Evolutionary conservation across 1,140 invertebrate genomes (phyloP), one percentile per base, ranked within the genome.

Genomic region (Eubasilissa regina): DNA sequence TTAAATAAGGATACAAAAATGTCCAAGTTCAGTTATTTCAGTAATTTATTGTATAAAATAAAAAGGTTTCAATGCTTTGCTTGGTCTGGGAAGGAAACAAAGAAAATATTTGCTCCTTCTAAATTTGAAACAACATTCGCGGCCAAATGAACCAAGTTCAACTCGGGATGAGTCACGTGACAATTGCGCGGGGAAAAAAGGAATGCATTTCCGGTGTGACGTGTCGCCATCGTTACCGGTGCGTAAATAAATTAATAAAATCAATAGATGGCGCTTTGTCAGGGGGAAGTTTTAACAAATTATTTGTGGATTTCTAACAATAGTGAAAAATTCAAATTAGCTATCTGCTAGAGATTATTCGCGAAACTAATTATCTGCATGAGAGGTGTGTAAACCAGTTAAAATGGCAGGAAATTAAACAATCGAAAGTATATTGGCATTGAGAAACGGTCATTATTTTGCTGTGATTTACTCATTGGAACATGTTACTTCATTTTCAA

Each of bases 401-500:
- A 60, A 60, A 15, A 11, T 10, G 17, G 17, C 66, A 48, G 66
- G 45, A 70, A 17, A 48, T 70, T 48, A 70, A 70, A 48, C 13
- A 47, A 70, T 70, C 45, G 66, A 70, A 70, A 70, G 66, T 48
- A 11, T 11, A 19, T 13, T 70, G 66, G 17, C 66, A 70, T 70
- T 70, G 66, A 70, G 44, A 47, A 7, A 17, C 47, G 47, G 15
- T 4, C 70, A 55, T 25, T 64, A 64, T 64, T 64, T 25, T 35
- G 25, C 35, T 74, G 70, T 55, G 51, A 56, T 53, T 74, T 74
- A 74, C 51, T 56, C 70, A 74, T 35, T 43, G 70, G 48, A 74
- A 74, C 64, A 13, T 35, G 35, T 64, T 64, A 64, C 25, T 64
- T 64, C 60, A 64, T 35, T 64, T 51, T 13, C 11, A 43, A 64